A percentile compares a stretch with the other conserved stretches of the same genome.
Evolutionary conservation across 2,797 vertebrate genomes (phyloP).

Genomic region (Dicrostonyx torquatus): DNA sequence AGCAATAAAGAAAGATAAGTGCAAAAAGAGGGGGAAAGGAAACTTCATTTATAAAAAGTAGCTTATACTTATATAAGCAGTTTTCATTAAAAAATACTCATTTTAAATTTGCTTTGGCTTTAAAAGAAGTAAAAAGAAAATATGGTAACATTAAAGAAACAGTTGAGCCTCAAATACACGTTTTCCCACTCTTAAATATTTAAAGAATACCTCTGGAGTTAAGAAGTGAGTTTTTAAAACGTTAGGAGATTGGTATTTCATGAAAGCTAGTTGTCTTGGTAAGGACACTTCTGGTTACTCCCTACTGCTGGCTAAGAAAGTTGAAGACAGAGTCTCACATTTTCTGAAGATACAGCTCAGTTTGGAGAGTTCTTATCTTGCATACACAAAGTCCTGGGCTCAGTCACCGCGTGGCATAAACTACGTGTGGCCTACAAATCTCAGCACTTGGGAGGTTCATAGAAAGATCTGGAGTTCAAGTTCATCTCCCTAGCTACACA

Average conservation of each 20-base stretch:
- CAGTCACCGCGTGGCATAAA: background rate
- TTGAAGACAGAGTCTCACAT: background rate
- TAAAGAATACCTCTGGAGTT: background rate
- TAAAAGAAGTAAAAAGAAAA: constrained; percentile 41
- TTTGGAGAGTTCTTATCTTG: background rate
- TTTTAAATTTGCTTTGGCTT: constrained; percentile 55
- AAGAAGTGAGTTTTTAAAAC: constrained; percentile 29
- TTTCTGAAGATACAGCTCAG: background rate
- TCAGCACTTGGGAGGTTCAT: background rate
- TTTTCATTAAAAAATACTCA: background rate
- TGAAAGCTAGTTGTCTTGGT: background rate
- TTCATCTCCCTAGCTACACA: background rate
- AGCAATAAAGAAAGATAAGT: constrained; percentile 16
- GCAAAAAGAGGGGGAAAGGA: background rate
- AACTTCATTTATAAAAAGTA: constrained; percentile 29
- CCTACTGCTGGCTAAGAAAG: background rate
- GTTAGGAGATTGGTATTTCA: background rate
- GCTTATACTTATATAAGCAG: background rate
- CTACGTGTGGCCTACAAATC: background rate
- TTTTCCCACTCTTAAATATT: constrained; percentile 4
- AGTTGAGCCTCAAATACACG: background rate
- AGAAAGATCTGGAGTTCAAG: background rate
- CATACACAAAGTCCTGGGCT: background rate
- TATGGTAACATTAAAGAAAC: background rate
- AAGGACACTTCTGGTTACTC: background rate